Base-by-base conservation (phyloP, 2,113 vertebrate genomes). In the Xenopus laevis region DNA sequence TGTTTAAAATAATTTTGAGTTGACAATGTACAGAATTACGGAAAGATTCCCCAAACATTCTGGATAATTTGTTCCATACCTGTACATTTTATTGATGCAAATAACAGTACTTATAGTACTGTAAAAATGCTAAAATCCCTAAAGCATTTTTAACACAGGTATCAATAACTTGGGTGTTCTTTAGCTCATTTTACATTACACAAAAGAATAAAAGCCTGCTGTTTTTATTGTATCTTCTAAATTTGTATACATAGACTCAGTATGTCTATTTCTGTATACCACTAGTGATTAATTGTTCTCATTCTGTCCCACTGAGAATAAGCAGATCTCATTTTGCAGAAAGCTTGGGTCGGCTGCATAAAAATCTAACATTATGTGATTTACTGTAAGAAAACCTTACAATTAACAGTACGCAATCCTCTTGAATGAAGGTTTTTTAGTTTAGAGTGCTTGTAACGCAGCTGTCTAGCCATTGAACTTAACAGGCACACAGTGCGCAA, bases 391-490 rank as follows among this genome's bases (percentile, higher is more conserved):
- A 64, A 70, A 77, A 77, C 57, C 74, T 77, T 77, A 64, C 74
- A 77, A 77, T 77, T 77, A 77, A 53, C 74, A 64, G 74, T 77
- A 70, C 12, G 60, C 67, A 64, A 70, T 57, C 67, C 60, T 70
- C 67, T 77, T 67, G 63, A 70, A 69, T 30, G 47, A 59, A 47
- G 74, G 66, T 77, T 77, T 75, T 77, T 40, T 62, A 30, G 59
- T 67, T 70, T 53, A 70, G 69, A 70, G 74, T 77, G 74, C 74
- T 77, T 77, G 66, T 77, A 70, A 77, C 74, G 63, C 74, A 77
- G 74, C 74, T 77, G 74, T 70, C 74, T 69, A 77, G 66, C 74
- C 67, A 77, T 77, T 77, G 74, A 77, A 64, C 67, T 23, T 77
- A 77, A 63, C 59, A 69, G 59, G 66, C 74, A 70, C 59, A 77